Base-by-base conservation (phyloP, 2,888 invertebrate genomes). In the Hofmannophila pseudospretella region DNA sequence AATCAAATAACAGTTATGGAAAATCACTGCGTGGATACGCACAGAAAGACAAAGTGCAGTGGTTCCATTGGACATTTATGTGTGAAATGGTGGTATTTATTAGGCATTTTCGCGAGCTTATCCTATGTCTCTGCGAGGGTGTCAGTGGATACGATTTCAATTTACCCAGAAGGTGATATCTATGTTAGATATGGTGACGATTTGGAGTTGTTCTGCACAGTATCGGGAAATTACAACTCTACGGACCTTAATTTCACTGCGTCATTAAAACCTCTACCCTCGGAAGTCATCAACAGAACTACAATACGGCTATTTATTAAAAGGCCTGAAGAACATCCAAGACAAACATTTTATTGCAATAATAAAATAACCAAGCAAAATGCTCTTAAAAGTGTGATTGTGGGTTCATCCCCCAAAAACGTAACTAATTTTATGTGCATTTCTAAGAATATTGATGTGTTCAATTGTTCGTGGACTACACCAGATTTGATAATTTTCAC, bases 391-490 rank as follows among this genome's bases (percentile, higher is more conserved):
- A 61, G 76, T 34, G 74, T 85, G 1, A 46, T 78, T 28, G 75
- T 84, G 34, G 90, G 89, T 26, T 76, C 81, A 26, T 80, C 88
- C 36, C 95, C 95, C 0, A 65, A 81, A 41, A 70, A 87, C 49
- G 91, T 94, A 2, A 71, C 78, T 5, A 90, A 94, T 65, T 95
- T 96, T 57, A 77, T 78, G 14, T 96, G 96, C 61, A 74, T 91
- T 32, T 92, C 94, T 7, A 80, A 89, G 46, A 94, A 96, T 66
- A 92, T 93, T 78, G 89, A 92, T 35, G 89, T 89, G 52, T 76
- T 96, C 49, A 91, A 89, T 8, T 96, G 96, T 63, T 88, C 90
- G 1, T 96, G 95, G 92, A 89, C 88, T 0, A 81, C 88, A 30
- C 90, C 90, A 1, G 56, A 58, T 1, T 46, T 82, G 77, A 90